Base-by-base conservation (phyloP, 2,888 invertebrate genomes). In the Altica lythri region DNA sequence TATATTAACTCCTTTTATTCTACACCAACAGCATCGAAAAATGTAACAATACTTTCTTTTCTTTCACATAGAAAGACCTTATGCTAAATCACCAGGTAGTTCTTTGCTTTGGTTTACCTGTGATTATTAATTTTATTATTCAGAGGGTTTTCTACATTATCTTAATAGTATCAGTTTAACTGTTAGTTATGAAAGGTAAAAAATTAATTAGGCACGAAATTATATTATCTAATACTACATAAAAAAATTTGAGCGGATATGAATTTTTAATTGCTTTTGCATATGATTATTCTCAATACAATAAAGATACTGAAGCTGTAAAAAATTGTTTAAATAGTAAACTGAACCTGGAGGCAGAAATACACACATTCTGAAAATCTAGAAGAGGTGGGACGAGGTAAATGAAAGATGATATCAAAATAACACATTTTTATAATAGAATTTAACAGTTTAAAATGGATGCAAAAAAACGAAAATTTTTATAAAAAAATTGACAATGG, bases 11-110 rank as follows among this genome's bases (percentile, higher is more conserved):
- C 45, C 50, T 35, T 50, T 57, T 63, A 58, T 63, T 64, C 53
- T 60, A 48, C 60, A 60, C 59, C 61, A 64, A 62, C 63, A 65
- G 65, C 66, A 67, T 67, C 67, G 64, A 50, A 63, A 65, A 57
- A 60, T 57, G 58, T 62, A 67, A 68, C 66, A 67, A 67, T 67
- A 61, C 64, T 60, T 52, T 67, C 65, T 62, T 53, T 48, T 48
- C 50, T 51, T 49, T 40, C 52, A 51, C 40, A 52, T 48, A 59
- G 50, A 57, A 53, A 49, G 50, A 51, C 55, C 57, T 55, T 53
- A 55, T 57, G 55, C 51, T 53, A 56, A 58, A 59, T 49, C 40
- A 49, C 40, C 13, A 30, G 32, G 40, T 40, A 48, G 14, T 18
- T 38, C 10, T 19, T 38, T 22, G 5, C 38, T 22, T 14, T 6